These are phyloP conservation scores for Holacanthella duospinosa DNA, from an alignment of 2,888 invertebrate species.

Conservation along the genomic window DNA sequence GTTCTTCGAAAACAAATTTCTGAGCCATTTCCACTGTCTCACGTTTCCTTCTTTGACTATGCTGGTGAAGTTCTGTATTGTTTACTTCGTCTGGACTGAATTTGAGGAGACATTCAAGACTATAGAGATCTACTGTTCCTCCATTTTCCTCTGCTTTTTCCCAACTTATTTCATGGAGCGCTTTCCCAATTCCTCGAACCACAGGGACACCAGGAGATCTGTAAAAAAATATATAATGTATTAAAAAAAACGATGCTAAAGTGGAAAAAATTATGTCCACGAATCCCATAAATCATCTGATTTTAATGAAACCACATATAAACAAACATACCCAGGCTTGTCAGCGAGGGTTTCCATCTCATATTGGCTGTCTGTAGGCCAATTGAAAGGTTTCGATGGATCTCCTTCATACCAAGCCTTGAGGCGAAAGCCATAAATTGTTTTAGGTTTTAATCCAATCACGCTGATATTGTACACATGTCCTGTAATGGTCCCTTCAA, in stretches of 20 bases:
- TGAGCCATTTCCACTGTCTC: conserved; percentile 20
- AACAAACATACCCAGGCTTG: no score
- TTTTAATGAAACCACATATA: no score
- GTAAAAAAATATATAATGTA: no score
- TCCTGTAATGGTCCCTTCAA: conserved; percentile 17
- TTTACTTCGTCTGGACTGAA: background rate
- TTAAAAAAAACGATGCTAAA: no score
- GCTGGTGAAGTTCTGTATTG: conserved; percentile 30
- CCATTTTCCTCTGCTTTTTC: conserved; percentile 65
- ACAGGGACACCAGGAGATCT: conserved; percentile 64
- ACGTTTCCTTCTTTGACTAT: conserved; percentile 37
- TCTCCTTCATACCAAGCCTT: conserved; percentile 50
- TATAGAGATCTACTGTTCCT: conserved; percentile 60
- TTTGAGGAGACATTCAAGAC: conserved; percentile 53
- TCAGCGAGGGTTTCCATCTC: conserved; percentile 41
- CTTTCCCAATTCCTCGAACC: conserved; percentile 60
- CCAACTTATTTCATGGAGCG: conserved; percentile 72
- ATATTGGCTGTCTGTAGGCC: conserved; percentile 62
- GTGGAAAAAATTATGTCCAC: no score
- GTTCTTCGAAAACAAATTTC: conserved; percentile 18
- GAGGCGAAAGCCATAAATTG: conserved; percentile 65
- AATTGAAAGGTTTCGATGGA: conserved; percentile 51
- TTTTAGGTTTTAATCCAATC: conserved; percentile 55
- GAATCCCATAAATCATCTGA: no score
- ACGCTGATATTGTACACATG: conserved; percentile 31